Conservation (phyloP, 2,888 invertebrate genomes). For the Lamellibrachia satsuma region DNA sequence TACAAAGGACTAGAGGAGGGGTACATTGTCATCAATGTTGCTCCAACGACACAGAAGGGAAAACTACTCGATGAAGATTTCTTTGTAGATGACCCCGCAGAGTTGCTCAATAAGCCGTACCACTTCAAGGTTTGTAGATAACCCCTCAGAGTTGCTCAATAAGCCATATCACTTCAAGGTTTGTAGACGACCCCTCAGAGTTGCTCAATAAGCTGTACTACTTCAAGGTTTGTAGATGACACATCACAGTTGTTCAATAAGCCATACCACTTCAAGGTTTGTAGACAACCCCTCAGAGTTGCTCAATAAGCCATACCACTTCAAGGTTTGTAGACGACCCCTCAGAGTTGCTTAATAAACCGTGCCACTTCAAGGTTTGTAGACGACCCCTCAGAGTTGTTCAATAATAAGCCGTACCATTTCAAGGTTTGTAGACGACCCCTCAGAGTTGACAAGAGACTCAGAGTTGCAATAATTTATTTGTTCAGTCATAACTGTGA, state of each 20-base stretch:
- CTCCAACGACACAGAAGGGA: conserved; percentile 60
- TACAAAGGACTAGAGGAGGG: conserved; percentile 66
- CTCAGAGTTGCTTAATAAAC: background rate
- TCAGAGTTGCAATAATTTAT: background rate
- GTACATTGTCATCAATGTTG: conserved; percentile 55
- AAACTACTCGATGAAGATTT: conserved; percentile 59
- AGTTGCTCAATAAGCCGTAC: conserved; percentile 60
- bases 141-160: background rate
- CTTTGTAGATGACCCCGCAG: conserved; percentile 63
- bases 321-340: conserved; percentile 54
- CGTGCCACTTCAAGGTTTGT: conserved; percentile 49
- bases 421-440: conserved; percentile 56
- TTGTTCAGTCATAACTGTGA: too few relatives aligned
- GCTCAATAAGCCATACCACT: conserved; percentile 59
- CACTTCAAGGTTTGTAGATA: conserved; percentile 61
- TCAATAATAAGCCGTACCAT: conserved; percentile 58
- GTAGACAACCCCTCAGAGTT: conserved; percentile 62
- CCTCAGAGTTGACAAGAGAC: background rate
- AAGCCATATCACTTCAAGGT: background rate
- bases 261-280: conserved; percentile 65
- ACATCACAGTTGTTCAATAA: too few relatives aligned
- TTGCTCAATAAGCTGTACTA: background rate
- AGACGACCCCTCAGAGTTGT: conserved; percentile 60
- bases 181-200: background rate
- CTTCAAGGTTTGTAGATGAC: background rate